Evolutionary conservation across 2,797 vertebrate genomes (phyloP).

Genomic region (Chlorospingus flavigularis): DNA sequence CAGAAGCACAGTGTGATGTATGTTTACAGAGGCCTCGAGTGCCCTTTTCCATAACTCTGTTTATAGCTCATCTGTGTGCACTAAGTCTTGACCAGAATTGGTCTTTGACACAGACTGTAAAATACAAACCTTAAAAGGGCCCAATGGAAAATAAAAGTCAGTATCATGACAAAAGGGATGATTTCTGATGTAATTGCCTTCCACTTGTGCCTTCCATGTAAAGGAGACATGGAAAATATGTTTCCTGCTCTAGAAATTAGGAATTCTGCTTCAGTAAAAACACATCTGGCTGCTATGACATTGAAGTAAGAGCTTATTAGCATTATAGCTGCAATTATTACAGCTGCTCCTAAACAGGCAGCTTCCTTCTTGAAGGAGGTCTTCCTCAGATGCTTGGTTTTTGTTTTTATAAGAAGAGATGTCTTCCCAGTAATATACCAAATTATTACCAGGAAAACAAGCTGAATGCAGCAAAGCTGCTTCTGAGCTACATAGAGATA

Average conservation of each 20-base stretch:
- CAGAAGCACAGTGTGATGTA: slow-evolving; percentile 55
- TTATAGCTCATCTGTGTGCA: slow-evolving; percentile 73
- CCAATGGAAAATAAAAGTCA: slow-evolving; percentile 73
- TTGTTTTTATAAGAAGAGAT: neutral
- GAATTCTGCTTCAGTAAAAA: slow-evolving; percentile 9
- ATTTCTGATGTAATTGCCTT: slow-evolving; percentile 65
- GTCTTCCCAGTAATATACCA: neutral
- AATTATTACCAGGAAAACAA: slow-evolving; percentile 4
- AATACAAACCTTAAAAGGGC: slow-evolving; percentile 72
- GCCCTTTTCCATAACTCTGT: slow-evolving; percentile 69
- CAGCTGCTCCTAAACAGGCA: neutral
- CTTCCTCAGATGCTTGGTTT: neutral
- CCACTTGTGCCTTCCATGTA: slow-evolving; percentile 18
- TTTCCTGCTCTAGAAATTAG: slow-evolving; percentile 28
- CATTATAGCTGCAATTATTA: neutral
- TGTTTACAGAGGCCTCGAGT: slow-evolving; percentile 68
- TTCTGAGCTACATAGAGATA: neutral
- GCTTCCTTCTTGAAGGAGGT: neutral
- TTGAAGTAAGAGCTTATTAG: neutral
- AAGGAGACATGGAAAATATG: slow-evolving; percentile 18
- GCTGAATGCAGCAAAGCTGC: neutral
- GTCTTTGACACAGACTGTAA: slow-evolving; percentile 76
- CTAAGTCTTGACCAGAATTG: slow-evolving; percentile 75
- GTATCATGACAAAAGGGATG: slow-evolving; percentile 65
- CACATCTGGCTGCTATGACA: neutral